These are phyloP conservation scores for Sebastes diaconus DNA, from an alignment of 2,797 vertebrate species.

Conservation along the genomic window DNA sequence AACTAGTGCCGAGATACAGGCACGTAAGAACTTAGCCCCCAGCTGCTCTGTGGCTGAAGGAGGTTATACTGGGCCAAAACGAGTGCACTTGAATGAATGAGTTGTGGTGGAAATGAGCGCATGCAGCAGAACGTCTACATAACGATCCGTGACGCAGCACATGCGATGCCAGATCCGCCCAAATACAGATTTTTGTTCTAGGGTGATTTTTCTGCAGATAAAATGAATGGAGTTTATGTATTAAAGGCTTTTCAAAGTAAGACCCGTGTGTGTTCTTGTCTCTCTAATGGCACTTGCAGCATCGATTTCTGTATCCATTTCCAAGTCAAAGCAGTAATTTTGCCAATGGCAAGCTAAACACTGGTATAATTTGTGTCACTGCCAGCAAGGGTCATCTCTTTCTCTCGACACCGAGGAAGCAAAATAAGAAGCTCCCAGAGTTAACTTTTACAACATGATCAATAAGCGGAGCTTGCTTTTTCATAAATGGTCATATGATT, in stretches of 20 bases:
- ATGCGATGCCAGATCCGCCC: not conserved
- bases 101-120: not conserved
- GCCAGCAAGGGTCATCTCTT: constrained; percentile 5
- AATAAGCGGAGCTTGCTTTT: not conserved
- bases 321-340: constrained; percentile 36
- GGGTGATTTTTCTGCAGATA: not conserved
- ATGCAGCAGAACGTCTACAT: not conserved
- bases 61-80: not conserved
- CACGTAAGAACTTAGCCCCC: constrained; percentile 21
- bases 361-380: constrained; percentile 31
- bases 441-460: not conserved
- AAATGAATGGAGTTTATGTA: not conserved
- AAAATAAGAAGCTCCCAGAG: not conserved
- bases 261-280: not conserved
- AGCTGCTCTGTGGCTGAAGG: constrained; percentile 21
- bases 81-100: not conserved
- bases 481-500: not conserved
- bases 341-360: constrained; percentile 4
- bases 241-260: not conserved
- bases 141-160: not conserved
- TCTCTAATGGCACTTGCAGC: not conserved
- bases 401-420: not conserved
- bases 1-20: constrained; percentile 25
- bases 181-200: not conserved
- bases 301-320: constrained; percentile 28